Percentiles rank a stretch among this genome's conserved stretches.
Evolutionary conservation across 1,140 invertebrate species (phyloP).

Genomic region (Lasaia peninsularis): DNA sequence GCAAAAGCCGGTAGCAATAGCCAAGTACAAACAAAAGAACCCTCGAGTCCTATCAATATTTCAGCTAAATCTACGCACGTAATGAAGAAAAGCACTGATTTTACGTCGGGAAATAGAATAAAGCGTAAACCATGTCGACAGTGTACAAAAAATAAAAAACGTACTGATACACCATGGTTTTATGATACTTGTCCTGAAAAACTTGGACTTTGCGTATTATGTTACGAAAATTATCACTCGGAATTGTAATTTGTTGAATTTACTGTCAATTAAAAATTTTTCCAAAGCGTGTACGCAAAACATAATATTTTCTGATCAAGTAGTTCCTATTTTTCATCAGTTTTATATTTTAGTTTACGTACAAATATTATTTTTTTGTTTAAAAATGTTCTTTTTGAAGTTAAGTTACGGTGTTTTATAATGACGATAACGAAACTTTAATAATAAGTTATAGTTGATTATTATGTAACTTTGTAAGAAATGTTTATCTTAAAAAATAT

Average conservation of each 20-base stretch:
- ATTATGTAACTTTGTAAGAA: not conserved
- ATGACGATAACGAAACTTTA: not conserved
- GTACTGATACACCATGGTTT: not conserved
- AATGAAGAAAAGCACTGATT: conserved; percentile 1
- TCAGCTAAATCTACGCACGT: too few species aligned
- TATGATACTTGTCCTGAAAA: not conserved
- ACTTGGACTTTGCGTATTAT: not conserved
- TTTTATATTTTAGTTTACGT: too few species aligned
- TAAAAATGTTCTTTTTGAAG: not conserved
- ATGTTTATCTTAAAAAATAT: conserved; percentile 26
- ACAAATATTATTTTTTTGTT: too few species aligned
- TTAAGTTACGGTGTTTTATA: not conserved
- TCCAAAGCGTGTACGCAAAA: too few species aligned
- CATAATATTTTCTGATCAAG: too few species aligned
- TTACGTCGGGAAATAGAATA: not conserved
- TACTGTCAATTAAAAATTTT: conserved; percentile 31
- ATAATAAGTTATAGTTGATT: not conserved
- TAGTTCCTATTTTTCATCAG: too few species aligned
- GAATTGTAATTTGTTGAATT: not conserved
- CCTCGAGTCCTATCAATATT: too few species aligned
- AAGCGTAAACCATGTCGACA: not conserved
- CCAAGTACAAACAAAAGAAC: too few species aligned
- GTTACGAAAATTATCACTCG: conserved; percentile 1
- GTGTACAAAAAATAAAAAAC: conserved; percentile 11
- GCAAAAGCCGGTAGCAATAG: not conserved